Evolutionary conservation across 2,888 invertebrate species (phyloP).

Genomic region (Catocala nupta): DNA sequence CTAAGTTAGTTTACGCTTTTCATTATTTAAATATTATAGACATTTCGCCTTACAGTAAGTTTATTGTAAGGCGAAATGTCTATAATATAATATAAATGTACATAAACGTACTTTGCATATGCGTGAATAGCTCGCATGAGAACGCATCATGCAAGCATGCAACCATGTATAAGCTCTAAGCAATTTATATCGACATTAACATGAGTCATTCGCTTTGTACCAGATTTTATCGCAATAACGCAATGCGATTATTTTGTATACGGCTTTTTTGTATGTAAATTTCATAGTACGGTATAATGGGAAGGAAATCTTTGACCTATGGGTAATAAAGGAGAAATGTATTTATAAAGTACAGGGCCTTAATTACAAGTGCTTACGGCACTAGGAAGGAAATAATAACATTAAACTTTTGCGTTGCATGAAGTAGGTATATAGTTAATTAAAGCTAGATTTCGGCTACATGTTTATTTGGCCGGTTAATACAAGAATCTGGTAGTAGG

Average conservation of each 20-base stretch:
- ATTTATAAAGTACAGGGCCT: conserved; percentile 17
- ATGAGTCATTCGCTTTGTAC: conserved; percentile 23
- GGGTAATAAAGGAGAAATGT: conserved; percentile 15
- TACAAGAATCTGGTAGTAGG: no score
- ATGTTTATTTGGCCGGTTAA: no score
- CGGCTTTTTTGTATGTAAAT: conserved; percentile 21
- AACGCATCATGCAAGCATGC: conserved; percentile 9
- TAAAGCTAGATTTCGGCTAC: no score
- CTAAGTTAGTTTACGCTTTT: no score
- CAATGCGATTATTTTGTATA: conserved; percentile 26
- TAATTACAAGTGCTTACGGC: conserved; percentile 2
- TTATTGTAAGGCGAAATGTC: no score
- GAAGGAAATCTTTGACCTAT: conserved; percentile 33
- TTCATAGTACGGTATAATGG: conserved; percentile 17
- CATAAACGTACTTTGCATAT: not conserved
- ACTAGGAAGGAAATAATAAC: no score
- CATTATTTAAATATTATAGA: no score
- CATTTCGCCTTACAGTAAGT: no score
- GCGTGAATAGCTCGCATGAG: not conserved
- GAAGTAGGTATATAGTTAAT: no score
- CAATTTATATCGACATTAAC: conserved; percentile 8
- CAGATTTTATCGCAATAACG: conserved; percentile 37
- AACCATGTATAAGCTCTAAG: conserved; percentile 6
- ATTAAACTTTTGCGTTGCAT: no score
- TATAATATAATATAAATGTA: no score